Conservation (phyloP, 2,797 vertebrate species). For the Selene dorsalis region DNA sequence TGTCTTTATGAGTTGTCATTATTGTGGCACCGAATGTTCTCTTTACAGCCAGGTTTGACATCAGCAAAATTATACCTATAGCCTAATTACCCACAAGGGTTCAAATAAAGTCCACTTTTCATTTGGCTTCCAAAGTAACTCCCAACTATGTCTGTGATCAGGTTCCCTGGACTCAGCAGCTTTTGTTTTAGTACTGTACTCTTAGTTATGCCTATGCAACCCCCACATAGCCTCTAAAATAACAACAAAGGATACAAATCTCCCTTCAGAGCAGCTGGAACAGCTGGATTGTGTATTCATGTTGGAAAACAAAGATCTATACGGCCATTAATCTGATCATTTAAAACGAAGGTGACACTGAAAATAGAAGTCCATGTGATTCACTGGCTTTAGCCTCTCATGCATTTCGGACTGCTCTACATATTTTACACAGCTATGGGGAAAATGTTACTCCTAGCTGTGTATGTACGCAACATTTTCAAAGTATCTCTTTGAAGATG, state of each 20-base stretch:
- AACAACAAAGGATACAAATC: constrained; percentile 24
- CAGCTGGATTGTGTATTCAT: constrained; percentile 28
- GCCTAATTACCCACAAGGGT: constrained; percentile 28
- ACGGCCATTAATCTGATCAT: constrained; percentile 9
- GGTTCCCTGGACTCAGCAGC: constrained; percentile 37
- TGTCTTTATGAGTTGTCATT: not conserved
- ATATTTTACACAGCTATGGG: constrained; percentile 19
- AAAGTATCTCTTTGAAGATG: constrained; percentile 51
- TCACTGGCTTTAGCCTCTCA: not conserved
- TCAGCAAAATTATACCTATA: constrained; percentile 23
- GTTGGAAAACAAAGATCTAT: constrained; percentile 40
- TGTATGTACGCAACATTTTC: constrained; percentile 23
- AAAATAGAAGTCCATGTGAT: constrained; percentile 20
- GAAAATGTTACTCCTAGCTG: constrained; percentile 14
- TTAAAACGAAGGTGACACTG: constrained; percentile 45
- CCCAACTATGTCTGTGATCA: constrained; percentile 33
- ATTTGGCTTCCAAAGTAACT: constrained; percentile 12
- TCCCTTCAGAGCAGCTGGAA: constrained; percentile 22
- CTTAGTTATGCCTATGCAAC: constrained; percentile 43
- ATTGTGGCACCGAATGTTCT: constrained; percentile 5
- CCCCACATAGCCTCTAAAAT: not conserved
- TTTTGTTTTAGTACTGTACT: constrained; percentile 35
- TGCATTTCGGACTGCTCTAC: constrained; percentile 2
- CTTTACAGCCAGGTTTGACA: constrained; percentile 10
- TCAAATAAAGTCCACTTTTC: constrained; percentile 42